A percentile compares a stretch with the other conserved stretches of the same genome.
Conservation (phyloP, 1,140 invertebrate species). For the Apis laboriosa region DNA sequence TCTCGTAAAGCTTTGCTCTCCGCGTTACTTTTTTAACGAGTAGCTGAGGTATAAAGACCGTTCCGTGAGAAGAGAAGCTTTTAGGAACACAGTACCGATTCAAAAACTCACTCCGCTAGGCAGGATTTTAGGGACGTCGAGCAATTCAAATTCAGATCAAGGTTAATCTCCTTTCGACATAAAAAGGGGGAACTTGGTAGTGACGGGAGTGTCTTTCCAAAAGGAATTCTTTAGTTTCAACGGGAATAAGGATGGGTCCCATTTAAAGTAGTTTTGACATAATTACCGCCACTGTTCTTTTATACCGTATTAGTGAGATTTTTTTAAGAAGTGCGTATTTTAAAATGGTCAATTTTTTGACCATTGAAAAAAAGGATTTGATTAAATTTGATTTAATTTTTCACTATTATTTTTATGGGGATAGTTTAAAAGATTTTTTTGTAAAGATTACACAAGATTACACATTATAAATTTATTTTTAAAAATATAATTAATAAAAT, state of each 20-base stretch:
- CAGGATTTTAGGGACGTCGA: conserved; percentile 2
- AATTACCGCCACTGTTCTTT: background rate
- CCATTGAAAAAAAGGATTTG: too few species aligned
- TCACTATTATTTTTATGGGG: too few species aligned
- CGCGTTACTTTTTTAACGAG: conserved; percentile 22
- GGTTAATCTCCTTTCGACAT: conserved; percentile 30
- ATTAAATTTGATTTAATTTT: too few species aligned
- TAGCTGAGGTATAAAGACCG: background rate
- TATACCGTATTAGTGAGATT: background rate
- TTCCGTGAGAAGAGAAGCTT: background rate
- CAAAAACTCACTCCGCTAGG: background rate
- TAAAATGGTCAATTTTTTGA: too few species aligned
- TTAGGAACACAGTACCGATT: background rate
- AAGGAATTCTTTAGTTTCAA: background rate
- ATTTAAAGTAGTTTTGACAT: background rate
- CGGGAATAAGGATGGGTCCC: background rate
- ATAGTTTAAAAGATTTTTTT: too few species aligned
- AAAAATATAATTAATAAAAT: too few species aligned
- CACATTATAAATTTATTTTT: too few species aligned
- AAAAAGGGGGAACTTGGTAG: background rate
- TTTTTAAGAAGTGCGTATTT: background rate
- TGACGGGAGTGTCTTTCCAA: background rate
- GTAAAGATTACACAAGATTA: too few species aligned
- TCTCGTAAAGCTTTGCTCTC: background rate
- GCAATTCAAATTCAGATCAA: conserved; percentile 32